Base-by-base conservation (phyloP, 2,113 vertebrate genomes). In the Poeciliopsis retropinna region DNA sequence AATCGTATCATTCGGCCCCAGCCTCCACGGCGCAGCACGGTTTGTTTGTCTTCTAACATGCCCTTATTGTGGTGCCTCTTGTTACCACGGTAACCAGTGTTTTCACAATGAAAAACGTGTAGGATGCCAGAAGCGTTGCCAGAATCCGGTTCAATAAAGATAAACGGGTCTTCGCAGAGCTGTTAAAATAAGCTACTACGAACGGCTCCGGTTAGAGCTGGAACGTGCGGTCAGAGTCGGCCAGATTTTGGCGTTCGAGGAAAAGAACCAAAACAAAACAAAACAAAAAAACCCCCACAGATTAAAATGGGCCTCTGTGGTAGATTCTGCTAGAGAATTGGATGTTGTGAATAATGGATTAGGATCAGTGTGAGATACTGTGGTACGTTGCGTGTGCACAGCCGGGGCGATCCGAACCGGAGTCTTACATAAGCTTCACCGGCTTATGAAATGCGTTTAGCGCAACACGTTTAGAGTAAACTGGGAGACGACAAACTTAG, bases 51-150 rank as follows among this genome's bases (percentile, higher is more conserved):
- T 92, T 81, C 79, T 70, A 90, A 87, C 67, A 89, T 87, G 91
- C 90, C 80, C 88, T 92, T 88, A 88, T 94, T 94, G 91, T 93
- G 89, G 84, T 92, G 83, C 85, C 85, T 85, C 91, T 84, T 90
- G 94, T 95, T 95, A 86, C 94, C 93, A 92, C 79, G 93, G 94
- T 87, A 94, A 95, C 93, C 70, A 82, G 84, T 91, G 89, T 92
- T 92, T 93, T 94, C 87, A 93, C 93, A 94, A 92, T 90, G 85
- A 85, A 75, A 75, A 85, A 91, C 86, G 91, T 92, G 93, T 93
- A 93, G 92, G 91, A 90, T 80, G 91, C 89, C 84, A 89, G 84
- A 86, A 88, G 89, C 79, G 29, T 85, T 75, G 90, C 87, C 86
- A 92, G 80, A 84, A 87, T 90, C 86, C 60, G 86, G 88, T 84